Percentiles rank a stretch among this genome's conserved stretches.
phyloP scores from a whole-genome alignment of 92 coral and sea anemone genomes.

The Nematostella vectensis region DNA sequence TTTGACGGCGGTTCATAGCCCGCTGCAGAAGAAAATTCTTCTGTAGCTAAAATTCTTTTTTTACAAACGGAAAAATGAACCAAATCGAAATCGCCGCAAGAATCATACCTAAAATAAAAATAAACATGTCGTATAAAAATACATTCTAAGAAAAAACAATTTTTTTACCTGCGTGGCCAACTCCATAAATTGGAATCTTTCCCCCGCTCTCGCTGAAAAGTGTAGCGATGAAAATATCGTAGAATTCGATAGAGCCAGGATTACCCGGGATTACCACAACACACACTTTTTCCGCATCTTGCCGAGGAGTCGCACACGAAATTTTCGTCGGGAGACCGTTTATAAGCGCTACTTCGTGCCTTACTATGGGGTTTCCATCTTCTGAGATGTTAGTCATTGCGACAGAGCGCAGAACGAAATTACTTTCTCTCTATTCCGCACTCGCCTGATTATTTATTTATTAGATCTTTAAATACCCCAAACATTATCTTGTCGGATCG shows the following conservation, averaged over 20 bases:
- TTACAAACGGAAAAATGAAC: no score
- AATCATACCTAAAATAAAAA: background rate
- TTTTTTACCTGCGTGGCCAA: slow-evolving; percentile 88
- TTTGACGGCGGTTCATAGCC: no score
- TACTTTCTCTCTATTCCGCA: no score
- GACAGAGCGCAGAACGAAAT: no score
- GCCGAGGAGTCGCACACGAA: slow-evolving; percentile 53
- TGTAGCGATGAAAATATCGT: slow-evolving; percentile 69
- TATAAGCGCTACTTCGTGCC: slow-evolving; percentile 55
- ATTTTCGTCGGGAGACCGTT: slow-evolving; percentile 85
- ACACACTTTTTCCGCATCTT: slow-evolving; percentile 27
- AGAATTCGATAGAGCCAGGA: slow-evolving; percentile 91
- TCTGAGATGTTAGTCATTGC: slow-evolving; percentile 3
- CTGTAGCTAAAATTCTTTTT: no score
- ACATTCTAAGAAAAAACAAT: background rate
- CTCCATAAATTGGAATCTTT: slow-evolving; percentile 73
- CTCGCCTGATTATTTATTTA: no score
- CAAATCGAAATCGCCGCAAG: no score
- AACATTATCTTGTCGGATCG: no score
- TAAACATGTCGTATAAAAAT: background rate
- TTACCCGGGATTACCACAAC: slow-evolving; percentile 91
- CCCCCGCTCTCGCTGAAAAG: slow-evolving; percentile 62
- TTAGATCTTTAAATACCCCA: no score
- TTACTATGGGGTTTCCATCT: slow-evolving; percentile 13
- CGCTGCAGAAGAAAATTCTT: no score